Conservation (phyloP, 1,140 invertebrate species). For the Ceratina australensis region DNA sequence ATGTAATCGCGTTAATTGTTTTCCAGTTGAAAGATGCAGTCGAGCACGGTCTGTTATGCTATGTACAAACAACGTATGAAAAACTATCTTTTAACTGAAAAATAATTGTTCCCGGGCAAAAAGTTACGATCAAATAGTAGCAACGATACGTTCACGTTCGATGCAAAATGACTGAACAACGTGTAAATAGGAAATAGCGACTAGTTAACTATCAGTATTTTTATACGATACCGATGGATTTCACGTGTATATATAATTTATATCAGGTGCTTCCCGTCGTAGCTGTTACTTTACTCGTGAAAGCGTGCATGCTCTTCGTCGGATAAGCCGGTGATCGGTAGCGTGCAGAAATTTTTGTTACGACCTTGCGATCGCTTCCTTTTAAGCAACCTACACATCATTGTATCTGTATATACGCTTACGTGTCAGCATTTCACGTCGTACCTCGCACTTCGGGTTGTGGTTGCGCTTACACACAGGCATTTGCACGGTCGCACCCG, state of each 20-base stretch:
- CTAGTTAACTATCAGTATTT: conserved; percentile 27
- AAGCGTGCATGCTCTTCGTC: conserved; percentile 38
- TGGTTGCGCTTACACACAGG: conserved; percentile 42
- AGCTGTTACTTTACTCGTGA: conserved; percentile 23
- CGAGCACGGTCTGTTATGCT: background rate
- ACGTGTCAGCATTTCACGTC: conserved; percentile 26
- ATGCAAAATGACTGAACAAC: background rate
- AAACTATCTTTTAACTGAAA: conserved; percentile 38
- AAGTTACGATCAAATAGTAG: background rate
- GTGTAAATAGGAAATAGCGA: conserved; percentile 12
- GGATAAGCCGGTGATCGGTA: no score
- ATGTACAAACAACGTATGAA: conserved; percentile 14
- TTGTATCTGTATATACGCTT: conserved; percentile 38
- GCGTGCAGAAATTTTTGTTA: conserved; percentile 26
- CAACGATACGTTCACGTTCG: background rate
- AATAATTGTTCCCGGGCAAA: background rate
- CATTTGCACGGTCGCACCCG: conserved; percentile 4
- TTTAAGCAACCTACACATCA: conserved; percentile 19
- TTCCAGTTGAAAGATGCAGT: conserved; percentile 25
- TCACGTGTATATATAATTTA: conserved; percentile 36
- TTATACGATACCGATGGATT: conserved; percentile 26
- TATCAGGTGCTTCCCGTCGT: conserved; percentile 27
- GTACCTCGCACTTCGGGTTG: conserved; percentile 42
- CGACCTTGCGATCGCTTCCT: conserved; percentile 28
- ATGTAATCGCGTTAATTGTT: conserved; percentile 23